Evolutionary conservation across 37 sponge, comb jelly and placozoan genomes (phyloP).

Genomic region (Diacarnus erythraeanus): DNA sequence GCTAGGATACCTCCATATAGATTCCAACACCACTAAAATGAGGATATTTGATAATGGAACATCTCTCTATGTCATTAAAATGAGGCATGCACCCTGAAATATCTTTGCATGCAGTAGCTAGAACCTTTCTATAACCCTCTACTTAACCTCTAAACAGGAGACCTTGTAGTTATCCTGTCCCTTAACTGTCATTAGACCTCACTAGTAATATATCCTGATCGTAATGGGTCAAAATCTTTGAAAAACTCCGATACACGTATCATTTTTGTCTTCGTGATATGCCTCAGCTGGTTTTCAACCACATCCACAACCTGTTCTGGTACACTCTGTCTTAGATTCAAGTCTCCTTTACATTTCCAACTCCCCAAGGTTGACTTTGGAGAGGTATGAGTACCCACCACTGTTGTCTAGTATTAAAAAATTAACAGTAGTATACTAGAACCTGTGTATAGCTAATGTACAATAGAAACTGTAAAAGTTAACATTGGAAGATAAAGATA

Average conservation of each 20-base stretch:
- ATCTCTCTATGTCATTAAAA: background rate
- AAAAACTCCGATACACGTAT: constrained; percentile 80
- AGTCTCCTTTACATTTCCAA: too few relatives aligned
- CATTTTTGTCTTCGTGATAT: constrained; percentile 25
- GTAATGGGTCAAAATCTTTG: constrained; percentile 76
- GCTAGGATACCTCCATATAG: too few relatives aligned
- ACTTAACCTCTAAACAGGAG: too few relatives aligned
- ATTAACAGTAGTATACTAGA: too few relatives aligned
- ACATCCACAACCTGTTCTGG: background rate
- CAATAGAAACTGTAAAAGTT: too few relatives aligned
- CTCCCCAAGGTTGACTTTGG: background rate
- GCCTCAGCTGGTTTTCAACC: constrained; percentile 61
- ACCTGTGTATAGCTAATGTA: too few relatives aligned
- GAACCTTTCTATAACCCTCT: background rate
- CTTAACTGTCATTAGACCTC: background rate
- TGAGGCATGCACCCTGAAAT: too few relatives aligned
- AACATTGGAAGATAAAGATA: too few relatives aligned
- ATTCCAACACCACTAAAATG: too few relatives aligned
- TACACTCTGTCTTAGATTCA: too few relatives aligned
- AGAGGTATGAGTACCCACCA: background rate
- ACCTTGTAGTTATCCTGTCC: background rate
- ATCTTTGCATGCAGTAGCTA: background rate
- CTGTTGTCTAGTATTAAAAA: constrained; percentile 10
- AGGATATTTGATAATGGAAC: too few relatives aligned
- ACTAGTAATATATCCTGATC: constrained; percentile 56